A percentile compares a stretch with the other conserved stretches of the same genome.
These are phyloP conservation scores for Panorpa germanica DNA, from an alignment of 2,888 invertebrate genomes.

Conservation along the genomic window DNA sequence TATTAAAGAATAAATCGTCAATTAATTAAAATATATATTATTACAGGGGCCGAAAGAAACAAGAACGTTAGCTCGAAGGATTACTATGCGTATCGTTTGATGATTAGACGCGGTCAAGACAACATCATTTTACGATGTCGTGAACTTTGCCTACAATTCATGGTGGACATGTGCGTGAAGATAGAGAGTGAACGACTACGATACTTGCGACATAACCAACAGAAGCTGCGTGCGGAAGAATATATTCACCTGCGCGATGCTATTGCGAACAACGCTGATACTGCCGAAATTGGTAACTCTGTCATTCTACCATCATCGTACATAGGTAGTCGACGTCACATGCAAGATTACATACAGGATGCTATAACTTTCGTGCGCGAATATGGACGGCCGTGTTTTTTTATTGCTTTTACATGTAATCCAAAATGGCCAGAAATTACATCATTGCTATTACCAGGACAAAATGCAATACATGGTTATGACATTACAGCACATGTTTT, in stretches of 20 bases:
- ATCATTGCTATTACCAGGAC: slow-evolving; percentile 5
- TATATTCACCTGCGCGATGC: slow-evolving; percentile 20
- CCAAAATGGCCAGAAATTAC: slow-evolving; percentile 2
- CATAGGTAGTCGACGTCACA: slow-evolving; percentile 20
- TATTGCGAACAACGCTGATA: slow-evolving; percentile 14
- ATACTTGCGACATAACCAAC: slow-evolving; percentile 17
- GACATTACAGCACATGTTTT: slow-evolving; percentile 9
- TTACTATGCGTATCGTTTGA: slow-evolving; percentile 15
- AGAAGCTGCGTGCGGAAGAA: slow-evolving; percentile 15
- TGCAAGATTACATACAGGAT: slow-evolving; percentile 20
- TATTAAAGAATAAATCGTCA: no score
- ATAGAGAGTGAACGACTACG: slow-evolving; percentile 18
- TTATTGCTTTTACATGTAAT: no score
- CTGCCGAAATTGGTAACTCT: slow-evolving; percentile 9
- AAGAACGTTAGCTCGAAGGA: slow-evolving; percentile 14
- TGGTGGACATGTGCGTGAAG: slow-evolving; percentile 20
- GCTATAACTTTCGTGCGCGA: slow-evolving; percentile 20
- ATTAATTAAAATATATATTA: slow-evolving; percentile 9
- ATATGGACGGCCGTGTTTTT: no score
- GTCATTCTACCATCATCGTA: slow-evolving; percentile 15
- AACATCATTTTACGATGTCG: slow-evolving; percentile 15
- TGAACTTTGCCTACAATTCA: slow-evolving; percentile 17
- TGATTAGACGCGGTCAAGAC: slow-evolving; percentile 13
- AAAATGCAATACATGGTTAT: slow-evolving; percentile 4
- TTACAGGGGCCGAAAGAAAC: slow-evolving; percentile 10